Base-by-base conservation (phyloP, 2,113 vertebrate genomes). In the Vulpes vulpes region DNA sequence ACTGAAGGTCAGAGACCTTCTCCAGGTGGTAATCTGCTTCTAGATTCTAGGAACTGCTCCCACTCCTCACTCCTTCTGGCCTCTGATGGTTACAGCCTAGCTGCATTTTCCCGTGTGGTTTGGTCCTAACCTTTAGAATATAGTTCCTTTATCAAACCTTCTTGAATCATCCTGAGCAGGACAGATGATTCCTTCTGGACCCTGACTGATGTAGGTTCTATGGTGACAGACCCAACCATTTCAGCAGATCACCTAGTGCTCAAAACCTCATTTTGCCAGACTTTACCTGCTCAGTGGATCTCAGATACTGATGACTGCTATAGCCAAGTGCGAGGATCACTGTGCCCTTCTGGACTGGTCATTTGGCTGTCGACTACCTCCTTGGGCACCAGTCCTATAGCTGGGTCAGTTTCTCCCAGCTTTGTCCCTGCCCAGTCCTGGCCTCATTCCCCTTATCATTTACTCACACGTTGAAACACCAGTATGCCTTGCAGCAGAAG, bases 361-460 rank as follows among this genome's bases (percentile, higher is more conserved):
- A 38, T 30, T 80, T 55, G 55, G 84, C 62, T 51, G 25, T 69
- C 51, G 92, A 84, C 32, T 43, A 30, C 71, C 55, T 91, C 65
- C 93, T 91, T 38, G 79, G 92, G 83, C 79, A 95, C 67, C 69
- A 30, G 83, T 79, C 59, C 90, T 96, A 3, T 49, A 90, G 62
- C 67, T 84, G 86, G 95, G 55, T 92, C 84, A 95, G 19, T 97
- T 98, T 94, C 95, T 98, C 79, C 95, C 14, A 25, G 74, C 16
- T 67, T 80, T 96, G 90, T 57, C 83, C 92, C 95, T 97, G 83
- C 90, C 92, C 74, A 82, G 95, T 55, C 67, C 92, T 96, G 95
- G 64, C 83, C 65, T 78, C 64, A 55, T 94, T 90, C 59, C 92
- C 51, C 55, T 95, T n/a, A 35, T 81, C 64, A 59, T 83, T 76